Conservation (phyloP, 2,113 vertebrate genomes). For the Cacatua alba region DNA sequence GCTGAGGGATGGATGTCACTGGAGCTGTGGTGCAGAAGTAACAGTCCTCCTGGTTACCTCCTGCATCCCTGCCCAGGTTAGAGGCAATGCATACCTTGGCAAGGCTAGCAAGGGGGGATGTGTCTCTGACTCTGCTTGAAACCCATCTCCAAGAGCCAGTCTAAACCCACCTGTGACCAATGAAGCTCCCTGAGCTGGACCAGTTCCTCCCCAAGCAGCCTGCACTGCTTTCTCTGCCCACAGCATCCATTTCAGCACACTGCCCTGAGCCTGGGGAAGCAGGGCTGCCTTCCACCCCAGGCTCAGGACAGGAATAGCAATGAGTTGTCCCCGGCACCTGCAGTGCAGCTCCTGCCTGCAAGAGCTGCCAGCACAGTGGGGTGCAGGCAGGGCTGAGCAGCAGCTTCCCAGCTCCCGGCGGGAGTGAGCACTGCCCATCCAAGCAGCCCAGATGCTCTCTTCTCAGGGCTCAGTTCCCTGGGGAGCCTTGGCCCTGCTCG, state of each 20-base stretch:
- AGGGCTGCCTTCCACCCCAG: not conserved
- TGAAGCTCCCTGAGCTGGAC: not conserved
- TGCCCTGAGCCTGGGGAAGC: not conserved
- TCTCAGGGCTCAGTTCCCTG: accelerated
- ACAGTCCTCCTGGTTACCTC: not conserved
- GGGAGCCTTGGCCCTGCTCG: not conserved
- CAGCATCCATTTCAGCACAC: not conserved
- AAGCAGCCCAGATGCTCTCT: not conserved
- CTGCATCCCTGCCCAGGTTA: not conserved
- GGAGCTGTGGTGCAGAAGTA: not conserved
- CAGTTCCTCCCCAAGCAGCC: accelerated
- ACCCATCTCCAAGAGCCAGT: not conserved
- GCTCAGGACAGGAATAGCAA: not conserved
- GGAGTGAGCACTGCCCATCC: accelerated
- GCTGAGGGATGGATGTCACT: not conserved
- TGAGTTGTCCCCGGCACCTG: accelerated
- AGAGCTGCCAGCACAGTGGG: not conserved
- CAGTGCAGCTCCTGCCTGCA: not conserved
- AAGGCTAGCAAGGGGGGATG: not conserved
- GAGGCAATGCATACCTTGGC: not conserved
- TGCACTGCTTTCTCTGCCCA: not conserved
- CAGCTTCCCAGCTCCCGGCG: accelerated
- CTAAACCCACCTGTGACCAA: accelerated
- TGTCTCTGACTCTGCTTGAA: not conserved
- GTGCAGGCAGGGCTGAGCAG: not conserved